phyloP scores from a whole-genome alignment of 2,888 invertebrate genomes.

The Luffia ferchaultella region DNA sequence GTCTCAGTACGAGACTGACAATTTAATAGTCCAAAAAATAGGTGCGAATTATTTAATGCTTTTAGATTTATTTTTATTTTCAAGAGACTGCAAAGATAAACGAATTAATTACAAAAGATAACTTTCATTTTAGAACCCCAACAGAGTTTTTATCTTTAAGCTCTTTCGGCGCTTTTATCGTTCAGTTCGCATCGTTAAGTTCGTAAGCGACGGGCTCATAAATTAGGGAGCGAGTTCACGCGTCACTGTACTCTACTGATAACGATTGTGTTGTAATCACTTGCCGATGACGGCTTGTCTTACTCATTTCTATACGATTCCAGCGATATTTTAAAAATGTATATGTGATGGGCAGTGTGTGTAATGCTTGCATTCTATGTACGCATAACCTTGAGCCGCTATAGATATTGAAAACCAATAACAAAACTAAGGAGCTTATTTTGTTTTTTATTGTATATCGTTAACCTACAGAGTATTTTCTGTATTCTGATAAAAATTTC shows the following conservation, averaged over 20 bases:
- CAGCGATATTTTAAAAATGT: too few species aligned
- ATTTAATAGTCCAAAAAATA: too few species aligned
- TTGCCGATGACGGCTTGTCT: slow-evolving; percentile 1
- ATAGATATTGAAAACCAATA: too few species aligned
- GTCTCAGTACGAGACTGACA: too few species aligned
- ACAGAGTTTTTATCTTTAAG: not conserved
- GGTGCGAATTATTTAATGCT: too few species aligned
- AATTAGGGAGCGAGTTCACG: slow-evolving; percentile 26
- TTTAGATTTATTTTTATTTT: not conserved
- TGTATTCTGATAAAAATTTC: too few species aligned
- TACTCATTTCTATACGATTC: slow-evolving; percentile 5
- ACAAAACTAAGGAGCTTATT: too few species aligned
- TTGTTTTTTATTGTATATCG: too few species aligned
- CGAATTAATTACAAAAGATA: not conserved
- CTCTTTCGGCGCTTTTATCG: slow-evolving; percentile 13
- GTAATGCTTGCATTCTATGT: too few species aligned
- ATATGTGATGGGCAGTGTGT: too few species aligned
- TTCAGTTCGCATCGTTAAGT: slow-evolving; percentile 40
- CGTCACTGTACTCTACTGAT: slow-evolving; percentile 20
- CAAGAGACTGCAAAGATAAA: not conserved
- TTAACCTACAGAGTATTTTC: too few species aligned
- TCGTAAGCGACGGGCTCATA: slow-evolving; percentile 30
- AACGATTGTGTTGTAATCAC: slow-evolving; percentile 8
- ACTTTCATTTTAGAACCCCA: not conserved
- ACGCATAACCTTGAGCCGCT: too few species aligned